Percentiles rank a stretch among this genome's conserved stretches.
These are phyloP conservation scores for Notolepis coatsorum DNA, from an alignment of 2,797 vertebrate genomes.

Conservation along the genomic window DNA sequence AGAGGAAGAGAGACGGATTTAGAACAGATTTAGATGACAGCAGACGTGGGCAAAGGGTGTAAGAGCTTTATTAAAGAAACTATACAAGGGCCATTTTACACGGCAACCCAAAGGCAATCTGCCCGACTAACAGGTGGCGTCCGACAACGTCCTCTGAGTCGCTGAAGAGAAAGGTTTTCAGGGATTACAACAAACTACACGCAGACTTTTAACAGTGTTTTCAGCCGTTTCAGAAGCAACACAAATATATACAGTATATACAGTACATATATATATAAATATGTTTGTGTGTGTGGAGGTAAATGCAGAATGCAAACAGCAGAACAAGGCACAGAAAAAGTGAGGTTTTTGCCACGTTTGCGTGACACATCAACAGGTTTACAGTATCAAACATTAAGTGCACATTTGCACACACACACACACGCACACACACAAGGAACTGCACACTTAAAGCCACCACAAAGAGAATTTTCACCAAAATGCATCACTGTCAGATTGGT, in stretches of 20 bases:
- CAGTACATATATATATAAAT: too few relatives aligned
- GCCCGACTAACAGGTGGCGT: slow-evolving; percentile 5
- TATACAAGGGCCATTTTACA: slow-evolving; percentile 13
- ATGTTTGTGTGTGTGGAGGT: too few relatives aligned
- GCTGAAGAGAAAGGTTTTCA: background rate
- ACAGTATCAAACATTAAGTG: too few relatives aligned
- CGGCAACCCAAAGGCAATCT: slow-evolving; percentile 30
- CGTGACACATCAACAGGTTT: too few relatives aligned
- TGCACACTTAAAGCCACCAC: background rate
- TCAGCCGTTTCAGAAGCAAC: too few relatives aligned
- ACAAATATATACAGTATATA: too few relatives aligned
- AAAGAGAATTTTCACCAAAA: too few relatives aligned
- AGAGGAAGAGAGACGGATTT: slow-evolving; percentile 44
- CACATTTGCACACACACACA: background rate
- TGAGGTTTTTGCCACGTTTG: too few relatives aligned
- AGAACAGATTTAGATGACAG: slow-evolving; percentile 47
- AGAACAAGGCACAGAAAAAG: too few relatives aligned
- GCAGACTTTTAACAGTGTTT: background rate
- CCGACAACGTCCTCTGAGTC: background rate
- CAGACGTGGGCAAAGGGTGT: slow-evolving; percentile 30
- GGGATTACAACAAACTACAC: background rate
- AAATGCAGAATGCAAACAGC: too few relatives aligned
- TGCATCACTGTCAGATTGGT: too few relatives aligned
- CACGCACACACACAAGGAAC: background rate
- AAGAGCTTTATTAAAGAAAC: slow-evolving; percentile 71